A percentile compares a stretch with the other conserved stretches of the same genome.
Evolutionary conservation across 2,888 invertebrate genomes (phyloP).

Genomic region (Athalia cordata): DNA sequence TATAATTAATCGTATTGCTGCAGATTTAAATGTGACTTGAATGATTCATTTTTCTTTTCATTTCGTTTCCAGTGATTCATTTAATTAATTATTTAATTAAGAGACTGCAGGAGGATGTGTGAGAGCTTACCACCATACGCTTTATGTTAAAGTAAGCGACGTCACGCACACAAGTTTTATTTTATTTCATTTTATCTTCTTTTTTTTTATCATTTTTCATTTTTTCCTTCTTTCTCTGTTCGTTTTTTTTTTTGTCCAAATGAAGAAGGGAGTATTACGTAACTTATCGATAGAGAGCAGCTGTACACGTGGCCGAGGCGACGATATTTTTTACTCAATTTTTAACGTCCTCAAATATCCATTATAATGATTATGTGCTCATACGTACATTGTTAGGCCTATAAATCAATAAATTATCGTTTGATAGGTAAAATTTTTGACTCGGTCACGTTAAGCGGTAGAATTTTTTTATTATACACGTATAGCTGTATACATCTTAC

Average conservation of each 20-base stretch:
- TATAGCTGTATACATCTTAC: not conserved
- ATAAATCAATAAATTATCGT: not conserved
- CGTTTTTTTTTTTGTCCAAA: not conserved
- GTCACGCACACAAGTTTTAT: conserved; percentile 14
- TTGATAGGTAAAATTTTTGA: not conserved
- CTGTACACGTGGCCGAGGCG: conserved; percentile 27
- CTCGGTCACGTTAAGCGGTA: conserved; percentile 29
- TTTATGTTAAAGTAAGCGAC: conserved; percentile 25
- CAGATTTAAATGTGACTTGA: not conserved
- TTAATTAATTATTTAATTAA: not conserved
- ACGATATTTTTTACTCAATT: not conserved
- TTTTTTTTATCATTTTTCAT: too few relatives aligned
- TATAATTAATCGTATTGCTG: too few relatives aligned
- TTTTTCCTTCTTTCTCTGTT: too few relatives aligned
- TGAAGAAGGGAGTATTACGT: conserved; percentile 23
- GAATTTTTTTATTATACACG: not conserved
- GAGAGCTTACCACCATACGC: not conserved
- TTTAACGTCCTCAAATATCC: not conserved
- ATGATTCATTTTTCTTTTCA: too few relatives aligned
- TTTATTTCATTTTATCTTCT: too few relatives aligned
- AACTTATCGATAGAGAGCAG: conserved; percentile 21
- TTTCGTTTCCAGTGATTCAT: not conserved
- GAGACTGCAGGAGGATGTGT: not conserved
- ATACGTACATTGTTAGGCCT: not conserved
- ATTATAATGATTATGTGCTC: not conserved